These are phyloP conservation scores for Vireo griseus DNA, from an alignment of 2,797 vertebrate species.

Conservation along the genomic window DNA sequence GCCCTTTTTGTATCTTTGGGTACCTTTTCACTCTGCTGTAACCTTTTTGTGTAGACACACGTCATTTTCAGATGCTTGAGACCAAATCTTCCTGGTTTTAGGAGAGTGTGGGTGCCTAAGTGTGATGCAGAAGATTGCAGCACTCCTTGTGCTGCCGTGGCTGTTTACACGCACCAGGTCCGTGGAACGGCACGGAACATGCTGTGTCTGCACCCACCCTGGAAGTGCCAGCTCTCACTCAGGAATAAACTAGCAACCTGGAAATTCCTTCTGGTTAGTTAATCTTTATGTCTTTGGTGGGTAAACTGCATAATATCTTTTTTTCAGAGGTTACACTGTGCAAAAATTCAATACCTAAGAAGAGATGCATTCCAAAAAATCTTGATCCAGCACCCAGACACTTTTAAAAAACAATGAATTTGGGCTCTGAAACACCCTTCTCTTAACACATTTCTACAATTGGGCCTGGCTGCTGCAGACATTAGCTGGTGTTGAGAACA, in stretches of 20 bases:
- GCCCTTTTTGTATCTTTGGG: background rate
- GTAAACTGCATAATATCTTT: background rate
- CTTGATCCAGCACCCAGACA: background rate
- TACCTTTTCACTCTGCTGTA: background rate
- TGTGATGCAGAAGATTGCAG: background rate
- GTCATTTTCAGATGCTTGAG: background rate
- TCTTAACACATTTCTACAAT: background rate
- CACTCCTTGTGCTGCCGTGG: background rate
- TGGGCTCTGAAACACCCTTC: background rate
- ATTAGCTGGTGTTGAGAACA: background rate
- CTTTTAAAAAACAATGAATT: background rate
- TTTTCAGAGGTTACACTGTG: background rate
- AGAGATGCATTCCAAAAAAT: background rate
- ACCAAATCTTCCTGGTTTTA: background rate
- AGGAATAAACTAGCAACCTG: background rate
- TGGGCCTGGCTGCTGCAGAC: background rate
- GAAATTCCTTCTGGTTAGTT: background rate
- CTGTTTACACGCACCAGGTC: background rate
- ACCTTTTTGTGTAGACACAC: background rate
- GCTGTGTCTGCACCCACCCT: background rate
- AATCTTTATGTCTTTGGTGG: background rate
- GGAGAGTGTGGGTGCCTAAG: background rate
- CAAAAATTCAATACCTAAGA: background rate
- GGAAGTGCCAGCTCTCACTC: background rate
- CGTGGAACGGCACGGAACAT: background rate